Evolutionary conservation across 2,888 invertebrate genomes (phyloP).

Genomic region (Augiades crinisus): DNA sequence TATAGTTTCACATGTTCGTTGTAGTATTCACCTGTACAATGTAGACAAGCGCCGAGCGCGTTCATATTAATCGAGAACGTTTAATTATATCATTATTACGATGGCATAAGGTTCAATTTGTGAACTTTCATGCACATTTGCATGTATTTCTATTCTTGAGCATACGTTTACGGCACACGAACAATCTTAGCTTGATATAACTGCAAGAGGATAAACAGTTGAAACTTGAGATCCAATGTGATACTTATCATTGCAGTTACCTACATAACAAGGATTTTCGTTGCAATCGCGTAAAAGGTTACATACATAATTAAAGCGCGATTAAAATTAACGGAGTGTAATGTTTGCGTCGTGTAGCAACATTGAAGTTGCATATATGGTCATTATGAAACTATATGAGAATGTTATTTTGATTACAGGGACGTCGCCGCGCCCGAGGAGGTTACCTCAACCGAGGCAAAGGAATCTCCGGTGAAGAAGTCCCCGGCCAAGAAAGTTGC

Average conservation of each 20-base stretch:
- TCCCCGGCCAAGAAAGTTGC: constrained; percentile 75
- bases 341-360: neutral
- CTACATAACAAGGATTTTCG: constrained; percentile 22
- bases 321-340: neutral
- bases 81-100: neutral
- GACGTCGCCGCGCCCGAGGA: constrained; percentile 70
- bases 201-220: constrained; percentile 18
- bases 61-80: neutral
- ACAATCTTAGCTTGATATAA: neutral
- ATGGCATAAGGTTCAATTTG: constrained; percentile 1
- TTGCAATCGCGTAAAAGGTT: constrained; percentile 12
- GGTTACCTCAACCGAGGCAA: constrained; percentile 72
- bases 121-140: neutral
- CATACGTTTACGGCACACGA: neutral
- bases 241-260: constrained; percentile 5
- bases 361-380: neutral
- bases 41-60: neutral
- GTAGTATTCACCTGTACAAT: constrained; percentile 9
- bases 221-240: constrained; percentile 15
- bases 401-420: constrained; percentile 47
- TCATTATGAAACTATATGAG: neutral
- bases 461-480: constrained; percentile 76
- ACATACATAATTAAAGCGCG: constrained; percentile 7
- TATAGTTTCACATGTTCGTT: constrained; percentile 37
- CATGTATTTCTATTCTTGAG: constrained; percentile 10